Conservation (phyloP, 2,888 invertebrate genomes). For the Ophioninae sp. region DNA sequence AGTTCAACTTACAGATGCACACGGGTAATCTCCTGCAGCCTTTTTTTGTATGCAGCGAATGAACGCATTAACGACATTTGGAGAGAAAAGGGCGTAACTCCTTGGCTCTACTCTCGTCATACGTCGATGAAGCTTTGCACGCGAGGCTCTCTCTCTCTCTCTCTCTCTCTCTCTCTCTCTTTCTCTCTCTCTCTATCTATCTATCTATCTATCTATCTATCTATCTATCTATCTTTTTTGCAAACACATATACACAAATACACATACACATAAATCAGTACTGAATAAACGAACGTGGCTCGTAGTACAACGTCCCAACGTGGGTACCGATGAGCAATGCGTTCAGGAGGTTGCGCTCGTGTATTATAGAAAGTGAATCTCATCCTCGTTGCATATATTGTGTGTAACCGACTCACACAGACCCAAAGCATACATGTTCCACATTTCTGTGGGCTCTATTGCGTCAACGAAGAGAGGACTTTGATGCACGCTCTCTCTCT, state of each 20-base stretch:
- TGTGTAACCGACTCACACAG: constrained; percentile 39
- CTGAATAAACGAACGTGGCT: not conserved
- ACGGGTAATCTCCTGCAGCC: not conserved
- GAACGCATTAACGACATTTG: not conserved
- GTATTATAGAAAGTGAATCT: constrained; percentile 70
- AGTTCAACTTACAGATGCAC: not conserved
- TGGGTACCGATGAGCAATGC: constrained; percentile 38
- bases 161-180: too few relatives aligned
- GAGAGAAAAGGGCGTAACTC: not conserved
- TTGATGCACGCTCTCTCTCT: constrained; percentile 42
- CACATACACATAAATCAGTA: not conserved
- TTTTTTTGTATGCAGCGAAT: not conserved
- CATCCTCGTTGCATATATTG: constrained; percentile 48
- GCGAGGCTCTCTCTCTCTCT: not conserved
- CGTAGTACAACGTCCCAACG: constrained; percentile 14
- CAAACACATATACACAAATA: not conserved
- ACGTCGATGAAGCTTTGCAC: not conserved
- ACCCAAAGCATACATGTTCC: constrained; percentile 67
- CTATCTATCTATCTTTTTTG: too few relatives aligned
- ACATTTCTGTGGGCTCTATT: constrained; percentile 69
- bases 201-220: too few relatives aligned
- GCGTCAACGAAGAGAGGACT: constrained; percentile 62
- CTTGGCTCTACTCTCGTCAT: not conserved
- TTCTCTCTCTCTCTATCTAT: too few relatives aligned
- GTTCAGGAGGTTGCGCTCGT: constrained; percentile 60